Evolutionary conservation across 2,797 vertebrate genomes (phyloP).

Genomic region (Catamblyrhynchus diadema): DNA sequence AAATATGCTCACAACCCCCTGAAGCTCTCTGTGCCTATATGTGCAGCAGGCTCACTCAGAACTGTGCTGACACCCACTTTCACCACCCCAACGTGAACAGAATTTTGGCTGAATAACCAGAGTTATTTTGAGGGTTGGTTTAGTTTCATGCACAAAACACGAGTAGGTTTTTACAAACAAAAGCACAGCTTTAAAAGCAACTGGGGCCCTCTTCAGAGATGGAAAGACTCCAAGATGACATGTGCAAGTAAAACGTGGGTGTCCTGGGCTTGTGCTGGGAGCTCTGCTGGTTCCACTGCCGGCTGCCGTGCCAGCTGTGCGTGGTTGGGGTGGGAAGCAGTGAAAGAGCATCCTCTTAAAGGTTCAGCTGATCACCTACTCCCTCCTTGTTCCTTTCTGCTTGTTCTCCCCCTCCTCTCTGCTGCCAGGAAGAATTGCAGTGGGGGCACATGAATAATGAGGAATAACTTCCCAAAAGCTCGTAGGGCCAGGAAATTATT

Average conservation of each 20-base stretch:
- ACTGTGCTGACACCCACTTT: background rate
- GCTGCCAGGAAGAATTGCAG: background rate
- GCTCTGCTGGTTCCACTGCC: background rate
- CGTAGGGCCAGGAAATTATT: background rate
- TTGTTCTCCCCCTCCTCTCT: background rate
- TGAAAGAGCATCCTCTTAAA: background rate
- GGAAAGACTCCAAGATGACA: constrained; percentile 22
- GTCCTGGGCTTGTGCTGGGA: background rate
- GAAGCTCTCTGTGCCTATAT: background rate
- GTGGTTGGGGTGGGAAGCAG: background rate
- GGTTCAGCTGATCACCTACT: background rate
- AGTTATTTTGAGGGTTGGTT: constrained; percentile 42
- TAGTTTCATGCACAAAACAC: background rate
- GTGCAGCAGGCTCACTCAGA: rapidly evolving
- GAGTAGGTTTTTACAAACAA: constrained; percentile 34
- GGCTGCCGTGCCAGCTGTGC: background rate
- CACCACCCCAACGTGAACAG: background rate
- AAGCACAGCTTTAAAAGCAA: constrained; percentile 18
- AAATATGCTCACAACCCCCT: background rate
- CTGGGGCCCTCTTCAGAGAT: background rate
- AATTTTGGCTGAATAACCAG: background rate
- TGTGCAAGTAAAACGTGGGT: background rate
- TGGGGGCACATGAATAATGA: background rate
- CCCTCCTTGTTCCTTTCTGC: background rate
- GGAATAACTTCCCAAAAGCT: background rate